These are phyloP conservation scores for Caenorhabditis sulstoni DNA, from an alignment of 2,888 invertebrate species.

Conservation along the genomic window DNA sequence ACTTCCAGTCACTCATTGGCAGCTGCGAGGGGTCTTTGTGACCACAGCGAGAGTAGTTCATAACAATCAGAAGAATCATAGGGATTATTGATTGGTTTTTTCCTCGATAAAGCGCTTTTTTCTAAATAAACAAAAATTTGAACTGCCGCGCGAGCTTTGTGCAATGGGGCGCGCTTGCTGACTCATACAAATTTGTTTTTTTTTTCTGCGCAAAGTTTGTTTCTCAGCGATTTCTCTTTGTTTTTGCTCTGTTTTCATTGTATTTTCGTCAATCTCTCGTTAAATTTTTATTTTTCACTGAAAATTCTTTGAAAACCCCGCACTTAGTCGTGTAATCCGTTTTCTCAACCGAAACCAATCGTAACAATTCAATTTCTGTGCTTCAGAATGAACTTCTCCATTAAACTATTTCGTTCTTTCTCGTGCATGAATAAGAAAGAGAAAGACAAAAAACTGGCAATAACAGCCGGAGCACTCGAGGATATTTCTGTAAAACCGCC, in stretches of 20 bases:
- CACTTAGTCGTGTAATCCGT: no score
- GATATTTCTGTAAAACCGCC: neutral
- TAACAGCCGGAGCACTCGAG: slow-evolving; percentile 23
- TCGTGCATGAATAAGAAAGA: slow-evolving; percentile 47
- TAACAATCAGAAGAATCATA: no score
- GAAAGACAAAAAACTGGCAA: slow-evolving; percentile 31
- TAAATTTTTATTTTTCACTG: no score
- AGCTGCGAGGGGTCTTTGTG: slow-evolving; percentile 45
- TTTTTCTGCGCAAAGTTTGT: no score
- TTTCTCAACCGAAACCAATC: no score
- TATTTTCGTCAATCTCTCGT: neutral
- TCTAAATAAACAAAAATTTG: neutral
- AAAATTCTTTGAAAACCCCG: slow-evolving; percentile 1
- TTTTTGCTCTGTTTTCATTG: neutral
- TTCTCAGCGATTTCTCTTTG: no score
- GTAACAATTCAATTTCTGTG: no score
- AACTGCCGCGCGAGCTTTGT: neutral
- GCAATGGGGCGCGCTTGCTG: slow-evolving; percentile 16
- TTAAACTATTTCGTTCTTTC: slow-evolving; percentile 13
- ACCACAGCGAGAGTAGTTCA: slow-evolving; percentile 29
- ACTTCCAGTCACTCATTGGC: slow-evolving; percentile 54
- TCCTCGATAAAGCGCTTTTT: no score
- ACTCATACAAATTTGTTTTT: no score
- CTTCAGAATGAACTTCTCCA: no score
- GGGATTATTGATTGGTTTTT: no score